Evolutionary conservation across 2,888 invertebrate genomes (phyloP).

Genomic region (Nomada flava): DNA sequence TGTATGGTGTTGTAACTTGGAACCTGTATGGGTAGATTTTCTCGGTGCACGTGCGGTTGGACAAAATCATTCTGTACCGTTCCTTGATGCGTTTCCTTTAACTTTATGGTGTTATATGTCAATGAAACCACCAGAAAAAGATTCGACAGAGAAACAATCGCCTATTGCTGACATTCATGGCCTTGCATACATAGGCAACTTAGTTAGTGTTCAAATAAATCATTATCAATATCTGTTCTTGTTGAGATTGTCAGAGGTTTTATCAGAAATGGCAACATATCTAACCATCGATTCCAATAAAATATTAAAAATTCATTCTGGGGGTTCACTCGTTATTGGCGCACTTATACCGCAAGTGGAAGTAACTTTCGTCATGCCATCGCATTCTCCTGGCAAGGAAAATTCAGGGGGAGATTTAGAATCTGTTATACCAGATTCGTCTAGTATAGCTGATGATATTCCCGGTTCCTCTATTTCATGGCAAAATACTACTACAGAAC

Average conservation of each 20-base stretch:
- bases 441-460: conserved; percentile 92
- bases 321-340: conserved; percentile 89
- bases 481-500: conserved; percentile 70
- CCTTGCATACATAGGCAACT: conserved; percentile 92
- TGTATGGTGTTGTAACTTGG: conserved; percentile 94
- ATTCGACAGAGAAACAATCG: conserved; percentile 36
- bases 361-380: conserved; percentile 94
- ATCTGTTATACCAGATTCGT: conserved; percentile 93
- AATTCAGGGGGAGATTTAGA: conserved; percentile 93
- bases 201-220: conserved; percentile 95
- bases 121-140: conserved; percentile 73
- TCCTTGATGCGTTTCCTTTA: conserved; percentile 94
- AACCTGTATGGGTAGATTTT: conserved; percentile 98
- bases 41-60: conserved; percentile 92
- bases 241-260: conserved; percentile 92
- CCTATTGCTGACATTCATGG: conserved; percentile 90
- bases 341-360: conserved; percentile 94
- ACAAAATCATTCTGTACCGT: conserved; percentile 90
- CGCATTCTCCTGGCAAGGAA: conserved; percentile 93
- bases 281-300: conserved; percentile 91
- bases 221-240: conserved; percentile 97
- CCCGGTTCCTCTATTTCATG: conserved; percentile 72
- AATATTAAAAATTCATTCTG: conserved; percentile 86
- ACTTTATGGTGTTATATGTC: conserved; percentile 91
- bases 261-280: conserved; percentile 92